Evolutionary conservation across 1,140 invertebrate species (phyloP).

Genomic region (Carposina sasakii): DNA sequence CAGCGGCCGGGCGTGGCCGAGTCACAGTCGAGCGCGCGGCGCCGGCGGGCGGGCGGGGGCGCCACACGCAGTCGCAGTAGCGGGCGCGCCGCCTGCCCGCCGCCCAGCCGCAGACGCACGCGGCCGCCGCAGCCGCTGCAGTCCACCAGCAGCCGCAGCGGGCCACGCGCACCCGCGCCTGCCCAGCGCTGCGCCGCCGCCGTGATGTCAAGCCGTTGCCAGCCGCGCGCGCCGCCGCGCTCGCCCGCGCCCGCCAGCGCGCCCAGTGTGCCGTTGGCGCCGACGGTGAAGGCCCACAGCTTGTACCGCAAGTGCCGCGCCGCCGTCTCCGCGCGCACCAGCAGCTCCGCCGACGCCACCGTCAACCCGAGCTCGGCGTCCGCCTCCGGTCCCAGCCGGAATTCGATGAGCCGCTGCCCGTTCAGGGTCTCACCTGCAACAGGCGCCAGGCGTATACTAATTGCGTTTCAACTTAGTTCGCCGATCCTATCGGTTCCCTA

Average conservation of each 20-base stretch:
- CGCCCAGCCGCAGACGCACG: slow-evolving; percentile 30
- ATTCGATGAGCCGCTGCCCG: slow-evolving; percentile 88
- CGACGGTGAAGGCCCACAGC: slow-evolving; percentile 79
- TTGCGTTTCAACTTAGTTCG: not conserved
- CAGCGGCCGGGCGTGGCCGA: slow-evolving; percentile 84
- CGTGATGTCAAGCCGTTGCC: not conserved
- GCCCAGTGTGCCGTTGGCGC: slow-evolving; percentile 75
- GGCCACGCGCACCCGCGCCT: slow-evolving; percentile 85
- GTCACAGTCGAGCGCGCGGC: slow-evolving; percentile 87
- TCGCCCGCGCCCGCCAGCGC: slow-evolving; percentile 81
- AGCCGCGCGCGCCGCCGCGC: slow-evolving; percentile 78
- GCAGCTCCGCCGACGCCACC: slow-evolving; percentile 83
- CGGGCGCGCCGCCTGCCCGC: slow-evolving; percentile 65
- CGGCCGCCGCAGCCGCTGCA: slow-evolving; percentile 75
- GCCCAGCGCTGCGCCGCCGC: slow-evolving; percentile 57
- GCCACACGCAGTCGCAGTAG: slow-evolving; percentile 89
- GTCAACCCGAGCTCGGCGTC: slow-evolving; percentile 75
- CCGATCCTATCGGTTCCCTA: slow-evolving; percentile 3
- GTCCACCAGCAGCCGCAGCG: slow-evolving; percentile 85
- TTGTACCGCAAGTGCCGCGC: slow-evolving; percentile 75
- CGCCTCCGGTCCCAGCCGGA: slow-evolving; percentile 78
- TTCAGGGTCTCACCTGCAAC: slow-evolving; percentile 84
- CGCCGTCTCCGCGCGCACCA: slow-evolving; percentile 78
- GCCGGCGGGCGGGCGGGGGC: slow-evolving; percentile 77
- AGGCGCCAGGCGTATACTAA: slow-evolving; percentile 34